These are phyloP conservation scores for Thymelicus lineola DNA, from an alignment of 2,888 invertebrate species.

Conservation along the genomic window DNA sequence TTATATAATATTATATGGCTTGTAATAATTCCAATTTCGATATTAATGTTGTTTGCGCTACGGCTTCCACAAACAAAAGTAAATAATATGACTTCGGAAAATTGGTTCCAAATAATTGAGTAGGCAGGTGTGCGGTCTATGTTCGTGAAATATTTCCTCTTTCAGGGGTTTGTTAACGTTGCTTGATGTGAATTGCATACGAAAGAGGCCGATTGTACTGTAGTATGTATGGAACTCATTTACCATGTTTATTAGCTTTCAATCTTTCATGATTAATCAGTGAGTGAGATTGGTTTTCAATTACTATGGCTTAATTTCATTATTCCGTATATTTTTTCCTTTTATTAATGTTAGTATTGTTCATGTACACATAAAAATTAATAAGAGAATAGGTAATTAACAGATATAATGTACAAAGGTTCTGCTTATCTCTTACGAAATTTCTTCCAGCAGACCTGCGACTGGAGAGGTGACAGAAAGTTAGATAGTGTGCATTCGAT, in stretches of 20 bases:
- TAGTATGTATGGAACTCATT: not conserved
- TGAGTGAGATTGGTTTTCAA: not conserved
- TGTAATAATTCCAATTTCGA: conserved; percentile 7
- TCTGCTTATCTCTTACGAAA: too few relatives aligned
- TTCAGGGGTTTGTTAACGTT: not conserved
- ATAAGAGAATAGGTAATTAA: too few relatives aligned
- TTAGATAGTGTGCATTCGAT: too few relatives aligned
- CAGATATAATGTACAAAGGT: too few relatives aligned
- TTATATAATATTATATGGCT: not conserved
- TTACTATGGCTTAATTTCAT: not conserved
- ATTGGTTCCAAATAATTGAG: conserved; percentile 54
- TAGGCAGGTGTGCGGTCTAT: conserved; percentile 55
- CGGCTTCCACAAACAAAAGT: conserved; percentile 33
- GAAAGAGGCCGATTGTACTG: not conserved
- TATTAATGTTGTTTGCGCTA: conserved; percentile 25
- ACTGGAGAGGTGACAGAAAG: too few relatives aligned
- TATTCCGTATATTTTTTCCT: not conserved
- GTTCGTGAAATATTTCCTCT: conserved; percentile 54
- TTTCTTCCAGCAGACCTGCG: too few relatives aligned
- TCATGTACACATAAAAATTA: too few relatives aligned
- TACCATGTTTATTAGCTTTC: not conserved
- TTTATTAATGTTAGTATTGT: too few relatives aligned
- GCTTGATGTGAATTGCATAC: too few relatives aligned
- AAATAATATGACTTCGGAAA: conserved; percentile 40
- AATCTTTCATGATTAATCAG: not conserved